Base-by-base conservation (phyloP, 2,113 vertebrate species). In the Colaptes auratus region DNA sequence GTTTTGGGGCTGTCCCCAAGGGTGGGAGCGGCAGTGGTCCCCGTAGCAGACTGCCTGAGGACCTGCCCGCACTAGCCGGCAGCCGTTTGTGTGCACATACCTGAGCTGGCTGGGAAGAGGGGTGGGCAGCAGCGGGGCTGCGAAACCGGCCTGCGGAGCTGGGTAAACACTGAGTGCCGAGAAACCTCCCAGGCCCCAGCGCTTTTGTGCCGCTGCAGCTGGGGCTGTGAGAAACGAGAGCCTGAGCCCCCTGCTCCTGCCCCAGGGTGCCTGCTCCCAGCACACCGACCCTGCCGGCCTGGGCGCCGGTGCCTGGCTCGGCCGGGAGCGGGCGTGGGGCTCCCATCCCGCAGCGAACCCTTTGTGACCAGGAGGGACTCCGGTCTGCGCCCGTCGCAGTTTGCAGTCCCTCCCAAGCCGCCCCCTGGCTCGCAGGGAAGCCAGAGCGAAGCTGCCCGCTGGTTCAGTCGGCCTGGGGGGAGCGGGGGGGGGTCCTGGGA, bases 381-480 rank as follows among this genome's bases (percentile, higher is more conserved):
- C 10, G 0, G 0, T 8, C 3, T 1, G 30, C 31, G 90, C 69
- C 53, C 28, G 4, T 7, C 12, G 25, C 21, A 36, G 15, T 73
- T 53, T 73, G 44, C 39, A n/a, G 0, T 23, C 70, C 52, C 30
- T 70, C 23, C 60, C 30, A 5, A 74, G 20, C 4, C 36, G 33
- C 64, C 8, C 27, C 23, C 7, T 33, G 63, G 17, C 58, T 83
- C 61, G 14, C 53, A 28, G 73, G 53, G 76, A 13, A 0, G 1
- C 18, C 0, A 0, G 67, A 42, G 35, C 0, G 0, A 52, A 82
- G 44, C 39, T 64, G 71, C 59, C 79, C 3, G 0, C 1, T 33
- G 55, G 80, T 35, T 63, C 3, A 0, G 1, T 18, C 0, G 3
- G 75, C 59, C 9, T 61, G 50, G 56, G 72, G 66, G 59, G 14